Base-by-base conservation (phyloP, 1,140 invertebrate genomes). In the Drosophila mojavensis region DNA sequence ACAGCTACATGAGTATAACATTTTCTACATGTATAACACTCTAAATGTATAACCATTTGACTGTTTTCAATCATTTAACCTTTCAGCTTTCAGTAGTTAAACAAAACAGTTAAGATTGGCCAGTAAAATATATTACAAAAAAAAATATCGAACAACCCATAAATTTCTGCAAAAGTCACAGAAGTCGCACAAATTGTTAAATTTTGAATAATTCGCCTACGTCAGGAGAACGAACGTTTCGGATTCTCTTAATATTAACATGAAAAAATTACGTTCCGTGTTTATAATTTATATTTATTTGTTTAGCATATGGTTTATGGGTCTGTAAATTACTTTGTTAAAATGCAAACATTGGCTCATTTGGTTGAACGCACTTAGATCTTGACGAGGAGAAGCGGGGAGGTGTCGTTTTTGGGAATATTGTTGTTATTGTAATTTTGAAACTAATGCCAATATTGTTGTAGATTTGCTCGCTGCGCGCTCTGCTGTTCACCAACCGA, bases 401-500 rank as follows among this genome's bases (percentile, higher is more conserved):
- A 53, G 54, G 15, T 13, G 33, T 59, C 59, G 56, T 13, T 13
- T 20, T n/a, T 48, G 1, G n/a, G n/a, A 47, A 7, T 15, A 13
- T 39, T 13, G 10, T 39, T 39, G 36, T 11, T 39, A 11, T 39
- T 39, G 13, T 59, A 24, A 60, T 51, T 67, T 65, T 7, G 17
- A 28, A 70, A 64, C 60, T 63, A 64, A 33, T 51, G 61, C 24
- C 50, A 58, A 56, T 45, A 15, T 15, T 15, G 36, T 62, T 13
- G 15, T 56, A 28, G 39, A 68, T 61, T 56, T 56, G n/a, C 45
- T 45, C 45, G 28, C 26, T 43, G 43, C 17, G 45, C 64, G 65
- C 33, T 58, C 33, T 26, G 63, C 58, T 86, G 76, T 88, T 83
- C 83, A 88, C 79, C 79, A 88, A 72, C 62, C 83, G 73, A 88